phyloP scores from a whole-genome alignment of 2,888 invertebrate species.

The Andrena marginata region DNA sequence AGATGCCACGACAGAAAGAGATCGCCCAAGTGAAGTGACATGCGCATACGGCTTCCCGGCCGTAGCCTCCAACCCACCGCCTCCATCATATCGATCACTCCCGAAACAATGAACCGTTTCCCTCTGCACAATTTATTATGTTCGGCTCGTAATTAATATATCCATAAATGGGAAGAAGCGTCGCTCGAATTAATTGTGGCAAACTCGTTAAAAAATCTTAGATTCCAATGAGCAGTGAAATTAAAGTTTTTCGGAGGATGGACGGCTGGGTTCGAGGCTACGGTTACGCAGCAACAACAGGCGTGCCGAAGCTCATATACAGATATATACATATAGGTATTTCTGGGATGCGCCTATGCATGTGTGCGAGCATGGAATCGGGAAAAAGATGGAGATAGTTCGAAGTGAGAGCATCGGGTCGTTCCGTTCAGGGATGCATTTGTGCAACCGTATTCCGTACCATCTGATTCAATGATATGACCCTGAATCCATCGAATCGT shows the following conservation, averaged over 20 bases:
- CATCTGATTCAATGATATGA: conserved; percentile 69
- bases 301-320: conserved; percentile 50
- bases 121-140: neutral
- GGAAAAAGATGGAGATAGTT: conserved; percentile 38
- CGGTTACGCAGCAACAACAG: conserved; percentile 66
- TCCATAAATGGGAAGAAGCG: neutral
- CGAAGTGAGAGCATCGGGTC: conserved; percentile 18
- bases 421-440: conserved; percentile 48
- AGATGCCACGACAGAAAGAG: conserved; percentile 85
- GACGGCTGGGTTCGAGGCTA: conserved; percentile 75
- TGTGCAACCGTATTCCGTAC: conserved; percentile 42
- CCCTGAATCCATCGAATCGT: conserved; percentile 56
- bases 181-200: neutral
- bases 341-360: conserved; percentile 40
- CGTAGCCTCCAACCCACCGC: conserved; percentile 75
- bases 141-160: neutral
- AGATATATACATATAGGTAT: conserved; percentile 39
- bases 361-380: conserved; percentile 23
- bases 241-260: conserved; percentile 37
- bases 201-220: neutral
- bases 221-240: neutral
- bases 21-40: conserved; percentile 82
- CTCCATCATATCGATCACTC: conserved; percentile 73
- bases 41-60: conserved; percentile 80
- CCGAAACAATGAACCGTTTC: neutral